Evolutionary conservation across 2,888 invertebrate species (phyloP), one percentile per base, ranked within the genome.

Genomic region (Athalia circularis): DNA sequence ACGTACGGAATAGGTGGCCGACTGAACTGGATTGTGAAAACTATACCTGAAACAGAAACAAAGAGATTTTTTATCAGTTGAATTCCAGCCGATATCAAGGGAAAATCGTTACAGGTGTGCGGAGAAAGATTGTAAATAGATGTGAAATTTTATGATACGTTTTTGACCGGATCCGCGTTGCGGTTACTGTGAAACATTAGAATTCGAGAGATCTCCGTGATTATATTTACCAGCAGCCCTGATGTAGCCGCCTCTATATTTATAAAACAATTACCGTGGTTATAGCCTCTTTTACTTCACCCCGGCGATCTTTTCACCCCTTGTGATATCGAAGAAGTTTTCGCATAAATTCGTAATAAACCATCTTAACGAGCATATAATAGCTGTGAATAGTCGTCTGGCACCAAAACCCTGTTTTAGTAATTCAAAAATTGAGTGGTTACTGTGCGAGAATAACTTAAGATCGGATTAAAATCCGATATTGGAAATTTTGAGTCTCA

Each of bases 341-440:
- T 65, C 76, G 85, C 81, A 86, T 87, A 87, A 87, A 85, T 86
- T 87, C 77, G 80, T 82, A 81, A 82, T 84, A 82, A 83, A 80
- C 81, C 83, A 80, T 80, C 83, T 84, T 86, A 87, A 87, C 82
- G 83, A 83, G 81, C 80, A 80, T 78, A 81, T 84, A 84, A 86
- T 83, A 81, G 79, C 57, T 70, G 72, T 61, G 79, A 76, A 67
- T 77, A 61, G 57, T 75, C n/a, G 57, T 29, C 47, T 61, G 61
- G 43, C 68, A 77, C 77, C 68, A 48, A 43, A 59, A 70, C 47
- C 50, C 6, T 68, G 77, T 70, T 29, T 29, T 70, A 61, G 68
- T 77, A 52, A 77, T 70, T 52, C 59, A 61, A 77, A 70, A 67
- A 67, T 62, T 61, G 61, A 70, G 45, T 70, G 61, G 59, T 54